Evolutionary conservation across 2,797 vertebrate genomes (phyloP).

Genomic region (Bradypodion ventrale): DNA sequence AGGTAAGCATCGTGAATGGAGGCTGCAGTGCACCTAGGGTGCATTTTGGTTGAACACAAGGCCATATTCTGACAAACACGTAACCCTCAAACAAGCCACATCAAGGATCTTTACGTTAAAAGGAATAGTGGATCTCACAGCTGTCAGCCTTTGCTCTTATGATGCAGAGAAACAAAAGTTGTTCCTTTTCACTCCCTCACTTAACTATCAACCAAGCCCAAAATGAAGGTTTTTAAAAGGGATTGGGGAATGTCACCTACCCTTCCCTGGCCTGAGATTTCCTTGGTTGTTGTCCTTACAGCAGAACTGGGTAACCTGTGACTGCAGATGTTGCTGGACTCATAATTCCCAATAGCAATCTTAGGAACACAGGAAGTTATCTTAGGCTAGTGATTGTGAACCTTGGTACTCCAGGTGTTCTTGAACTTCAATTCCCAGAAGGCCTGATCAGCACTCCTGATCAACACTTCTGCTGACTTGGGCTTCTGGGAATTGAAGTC

Average conservation of each 20-base stretch:
- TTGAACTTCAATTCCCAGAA: no score
- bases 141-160: not conserved
- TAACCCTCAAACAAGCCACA: not conserved
- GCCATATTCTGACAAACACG: not conserved
- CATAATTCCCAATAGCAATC: not conserved
- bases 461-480: no score
- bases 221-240: not conserved
- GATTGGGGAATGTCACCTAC: not conserved
- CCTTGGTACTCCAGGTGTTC: no score
- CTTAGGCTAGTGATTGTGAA: no score
- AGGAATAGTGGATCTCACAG: not conserved
- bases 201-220: not conserved
- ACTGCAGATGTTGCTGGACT: not conserved
- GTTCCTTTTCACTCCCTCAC: not conserved
- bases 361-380: no score
- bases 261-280: not conserved
- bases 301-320: not conserved
- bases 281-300: not conserved
- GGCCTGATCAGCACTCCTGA: no score
- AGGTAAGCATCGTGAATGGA: not conserved
- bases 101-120: not conserved
- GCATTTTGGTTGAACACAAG: not conserved
- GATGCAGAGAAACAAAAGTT: not conserved
- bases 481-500: no score
- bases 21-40: not conserved